Evolutionary conservation across 2,797 vertebrate genomes (phyloP), one percentile per base, ranked within the genome.

Genomic region (Hypotaenidia okinawae): DNA sequence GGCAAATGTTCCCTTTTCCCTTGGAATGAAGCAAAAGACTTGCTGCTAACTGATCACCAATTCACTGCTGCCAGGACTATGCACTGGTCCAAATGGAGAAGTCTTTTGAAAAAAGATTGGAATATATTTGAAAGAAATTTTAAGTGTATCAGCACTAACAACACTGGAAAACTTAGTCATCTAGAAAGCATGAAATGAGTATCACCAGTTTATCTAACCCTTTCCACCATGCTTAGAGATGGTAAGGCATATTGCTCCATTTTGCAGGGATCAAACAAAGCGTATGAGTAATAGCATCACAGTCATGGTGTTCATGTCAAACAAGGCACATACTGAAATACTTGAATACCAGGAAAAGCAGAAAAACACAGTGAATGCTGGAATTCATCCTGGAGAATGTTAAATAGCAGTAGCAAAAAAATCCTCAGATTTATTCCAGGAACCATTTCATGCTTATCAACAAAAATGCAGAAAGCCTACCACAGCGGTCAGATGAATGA

Each of bases 401-500:
- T 74, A 85, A 87, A 67, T 64, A 70, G 28, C n/a, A 74, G 57
- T 47, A 87, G 78, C 33, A 75, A 95, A 95, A 93, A 89, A 88
- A 4, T 49, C 47, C 67, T 69, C 27, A 93, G 85, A 87, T 96
- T 93, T 92, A 68, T 95, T 95, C 57, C 86, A 89, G 68, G 70
- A 97, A 96, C 66, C 54, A 63, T n/a, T 96, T 89, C 61, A 70
- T 37, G 52, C 64, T 97, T 95, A 94, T 95, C 93, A 89, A 67
- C 73, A 92, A 83, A 87, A 95, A 95, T 74, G 77, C 68, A 90
- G 63, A 92, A 80, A 84, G 15, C 77, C 86, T 90, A 90, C 90
- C 81, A 66, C 30, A 70, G 52, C 4, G 7, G 90, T 90, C 88
- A 94, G 81, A 95, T 89, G 77, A 94, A 97, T 95, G 90, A 95